phyloP scores from a whole-genome alignment of 1,140 invertebrate species.

The Diprion similis region DNA sequence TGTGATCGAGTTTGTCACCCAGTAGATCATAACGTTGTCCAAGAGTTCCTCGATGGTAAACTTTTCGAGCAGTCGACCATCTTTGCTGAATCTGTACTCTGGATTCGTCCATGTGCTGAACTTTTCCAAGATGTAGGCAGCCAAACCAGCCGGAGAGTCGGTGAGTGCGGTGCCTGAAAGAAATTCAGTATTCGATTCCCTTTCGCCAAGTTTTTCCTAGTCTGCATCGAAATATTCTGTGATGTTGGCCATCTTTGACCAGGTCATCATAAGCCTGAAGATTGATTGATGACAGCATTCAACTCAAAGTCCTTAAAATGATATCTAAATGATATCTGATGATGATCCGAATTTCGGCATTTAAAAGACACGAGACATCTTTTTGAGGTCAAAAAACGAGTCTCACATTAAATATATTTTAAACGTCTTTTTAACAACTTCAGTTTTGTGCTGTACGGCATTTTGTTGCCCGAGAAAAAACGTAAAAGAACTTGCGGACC shows the following conservation, averaged over 20 bases:
- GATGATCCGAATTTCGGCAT: conserved; percentile 16
- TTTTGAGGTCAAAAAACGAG: neutral
- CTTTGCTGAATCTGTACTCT: conserved; percentile 61
- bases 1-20: conserved; percentile 78
- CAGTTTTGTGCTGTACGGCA: too few relatives aligned
- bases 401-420: neutral
- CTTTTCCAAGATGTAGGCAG: conserved; percentile 87
- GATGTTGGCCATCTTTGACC: neutral
- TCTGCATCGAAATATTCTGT: conserved; percentile 14
- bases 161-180: conserved; percentile 66
- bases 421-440: neutral
- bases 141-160: conserved; percentile 77
- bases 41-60: conserved; percentile 78
- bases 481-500: conserved; percentile 6
- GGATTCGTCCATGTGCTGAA: conserved; percentile 80
- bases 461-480: neutral
- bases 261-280: neutral
- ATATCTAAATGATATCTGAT: conserved; percentile 16
- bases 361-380: neutral
- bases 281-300: neutral
- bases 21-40: conserved; percentile 92
- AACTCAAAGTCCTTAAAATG: too few relatives aligned
- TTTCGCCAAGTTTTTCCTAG: neutral
- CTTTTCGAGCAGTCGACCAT: conserved; percentile 76
- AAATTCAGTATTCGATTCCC: neutral